Evolutionary conservation across 2,888 invertebrate genomes (phyloP).

Genomic region (Eupithecia exiguata): DNA sequence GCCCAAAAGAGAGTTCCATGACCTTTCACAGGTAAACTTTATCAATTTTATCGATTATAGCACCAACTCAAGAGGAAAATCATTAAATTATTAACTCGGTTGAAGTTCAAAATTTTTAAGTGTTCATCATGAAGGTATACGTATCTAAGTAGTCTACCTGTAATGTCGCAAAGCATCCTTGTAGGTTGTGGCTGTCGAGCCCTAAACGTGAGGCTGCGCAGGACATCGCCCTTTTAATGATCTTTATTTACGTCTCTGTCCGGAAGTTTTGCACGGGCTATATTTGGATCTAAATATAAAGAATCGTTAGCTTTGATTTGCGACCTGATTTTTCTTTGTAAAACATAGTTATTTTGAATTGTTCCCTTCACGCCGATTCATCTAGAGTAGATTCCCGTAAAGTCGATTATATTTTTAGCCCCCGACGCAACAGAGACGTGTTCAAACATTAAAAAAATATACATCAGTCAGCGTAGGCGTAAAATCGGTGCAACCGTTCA

Average conservation of each 20-base stretch:
- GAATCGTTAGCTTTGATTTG: not conserved
- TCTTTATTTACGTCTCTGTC: not conserved
- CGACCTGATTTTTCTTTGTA: too few relatives aligned
- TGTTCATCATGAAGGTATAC: not conserved
- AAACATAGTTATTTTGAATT: too few relatives aligned
- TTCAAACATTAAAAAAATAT: not conserved
- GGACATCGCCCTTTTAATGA: conserved; percentile 1
- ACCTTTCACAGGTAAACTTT: not conserved
- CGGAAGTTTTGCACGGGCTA: not conserved
- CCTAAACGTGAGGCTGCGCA: not conserved
- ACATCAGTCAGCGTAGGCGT: too few relatives aligned
- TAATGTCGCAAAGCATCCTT: not conserved
- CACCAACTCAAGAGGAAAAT: not conserved
- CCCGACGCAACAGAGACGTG: not conserved
- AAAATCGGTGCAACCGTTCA: too few relatives aligned
- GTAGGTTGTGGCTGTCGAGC: not conserved
- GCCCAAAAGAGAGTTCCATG: not conserved
- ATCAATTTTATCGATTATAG: not conserved
- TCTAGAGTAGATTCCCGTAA: too few relatives aligned
- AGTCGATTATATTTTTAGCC: not conserved
- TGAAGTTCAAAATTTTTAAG: not conserved
- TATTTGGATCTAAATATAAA: not conserved
- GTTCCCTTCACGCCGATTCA: too few relatives aligned
- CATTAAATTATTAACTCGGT: not conserved
- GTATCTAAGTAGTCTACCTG: not conserved